A percentile compares a stretch with the other conserved stretches of the same genome.
Conservation (phyloP, 2,888 invertebrate genomes). For the Zhuqinia jingwanae region DNA sequence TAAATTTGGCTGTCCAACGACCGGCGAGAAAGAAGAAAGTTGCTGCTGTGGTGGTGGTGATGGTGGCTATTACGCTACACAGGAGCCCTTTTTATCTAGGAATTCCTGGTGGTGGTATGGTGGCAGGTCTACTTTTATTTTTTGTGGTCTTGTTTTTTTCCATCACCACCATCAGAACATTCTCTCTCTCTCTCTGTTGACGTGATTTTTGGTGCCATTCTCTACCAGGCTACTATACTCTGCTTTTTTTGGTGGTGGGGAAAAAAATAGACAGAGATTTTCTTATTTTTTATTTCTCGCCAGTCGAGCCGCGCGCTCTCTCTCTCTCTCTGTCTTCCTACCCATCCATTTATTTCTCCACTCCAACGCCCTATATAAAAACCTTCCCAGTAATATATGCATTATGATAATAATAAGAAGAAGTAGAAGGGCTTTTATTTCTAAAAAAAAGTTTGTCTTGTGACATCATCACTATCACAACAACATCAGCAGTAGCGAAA, state of each 20-base stretch:
- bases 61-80: constrained; percentile 9
- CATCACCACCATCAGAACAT: too few species aligned
- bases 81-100: constrained; percentile 44
- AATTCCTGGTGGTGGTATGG: not conserved
- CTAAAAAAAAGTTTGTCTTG: not conserved
- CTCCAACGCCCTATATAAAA: constrained; percentile 34
- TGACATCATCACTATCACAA: not conserved
- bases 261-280: not conserved
- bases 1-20: constrained; percentile 70
- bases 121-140: not conserved
- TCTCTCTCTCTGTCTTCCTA: too few species aligned
- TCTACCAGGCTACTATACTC: constrained; percentile 51
- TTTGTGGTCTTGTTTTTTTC: constrained; percentile 25
- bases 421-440: not conserved
- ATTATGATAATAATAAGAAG: not conserved
- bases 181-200: constrained; percentile 49
- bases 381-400: not conserved
- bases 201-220: constrained; percentile 71
- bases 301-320: not conserved
- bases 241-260: too few species aligned
- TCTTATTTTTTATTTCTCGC: not conserved
- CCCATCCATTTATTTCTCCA: constrained; percentile 25
- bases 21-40: constrained; percentile 42
- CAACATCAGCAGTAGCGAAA: not conserved
- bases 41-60: constrained; percentile 43